Evolutionary conservation across 92 coral and sea anemone species (phyloP).

Genomic region (Siderastrea radians): DNA sequence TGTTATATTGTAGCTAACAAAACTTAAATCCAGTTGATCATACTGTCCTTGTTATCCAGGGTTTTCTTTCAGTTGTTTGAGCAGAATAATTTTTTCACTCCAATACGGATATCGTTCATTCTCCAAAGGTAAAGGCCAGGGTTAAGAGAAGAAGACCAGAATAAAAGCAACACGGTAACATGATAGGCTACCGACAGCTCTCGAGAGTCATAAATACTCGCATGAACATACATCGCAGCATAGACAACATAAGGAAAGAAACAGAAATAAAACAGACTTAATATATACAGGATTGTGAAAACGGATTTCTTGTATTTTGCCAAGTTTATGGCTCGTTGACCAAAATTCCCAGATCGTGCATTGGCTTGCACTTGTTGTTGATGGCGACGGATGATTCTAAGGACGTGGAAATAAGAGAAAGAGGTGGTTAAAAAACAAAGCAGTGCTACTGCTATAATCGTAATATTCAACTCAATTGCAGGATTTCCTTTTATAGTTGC

Average conservation of each 20-base stretch:
- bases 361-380: neutral
- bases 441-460: neutral
- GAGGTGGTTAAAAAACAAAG: neutral
- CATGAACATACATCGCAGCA: neutral
- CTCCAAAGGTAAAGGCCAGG: constrained; percentile 7
- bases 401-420: neutral
- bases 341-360: neutral
- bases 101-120: constrained; percentile 4
- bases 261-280: neutral
- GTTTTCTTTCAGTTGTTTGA: neutral
- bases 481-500: too few species aligned
- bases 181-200: too few species aligned
- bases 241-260: neutral
- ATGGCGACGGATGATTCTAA: neutral
- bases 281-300: neutral
- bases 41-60: too few species aligned
- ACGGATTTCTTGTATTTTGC: neutral
- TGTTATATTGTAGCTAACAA: too few species aligned
- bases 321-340: neutral
- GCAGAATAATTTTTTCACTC: neutral
- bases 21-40: too few species aligned
- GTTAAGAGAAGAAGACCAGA: neutral
- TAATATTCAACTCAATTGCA: too few species aligned
- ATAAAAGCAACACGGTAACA: neutral
- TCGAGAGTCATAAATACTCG: neutral